Base-by-base conservation (phyloP, 2,797 vertebrate species). In the Labeo calbasu region DNA sequence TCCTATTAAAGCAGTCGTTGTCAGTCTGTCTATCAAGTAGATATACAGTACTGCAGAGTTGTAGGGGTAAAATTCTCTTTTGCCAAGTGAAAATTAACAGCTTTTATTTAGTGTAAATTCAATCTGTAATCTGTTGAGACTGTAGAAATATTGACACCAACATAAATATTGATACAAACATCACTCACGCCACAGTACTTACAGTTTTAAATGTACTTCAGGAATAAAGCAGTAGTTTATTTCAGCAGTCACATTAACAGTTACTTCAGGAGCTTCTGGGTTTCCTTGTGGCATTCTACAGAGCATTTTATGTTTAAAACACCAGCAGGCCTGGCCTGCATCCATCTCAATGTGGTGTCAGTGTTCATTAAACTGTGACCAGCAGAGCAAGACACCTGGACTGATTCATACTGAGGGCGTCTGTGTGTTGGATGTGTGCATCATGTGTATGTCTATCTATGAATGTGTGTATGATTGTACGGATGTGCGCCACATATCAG, bases 281-380 rank as follows among this genome's bases (percentile, higher is more conserved):
- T 76, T 79, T 68, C 61, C 43, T 78, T 25, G 10, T 79, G 55
- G 57, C 68, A 23, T 23, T 23, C 53, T 75, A 59, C 50, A 48
- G n/a, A 53, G 15, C 5, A 14, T 40, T 78, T 77, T 65, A 81
- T 51, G 79, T 63, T 28, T 69, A 63, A 86, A 86, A 83, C 40
- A 66, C 19, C 70, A 65, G 71, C 46, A 55, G 65, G 57, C 19
- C 53, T 85, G 72, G 68, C 73, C 63, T 21, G 36, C 69, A 57
- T 83, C 76, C 66, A 68, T 89, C 89, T 85, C 89, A 87, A 76
- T 79, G 82, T 82, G 79, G 79, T 88, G 85, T 83, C 65, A 25
- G 71, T 85, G 84, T 82, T 88, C 87, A 86, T 91, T 89, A 87
- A 91, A 87, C 87, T 84, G 83, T 81, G 87, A 87, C 85, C 82